phyloP scores from a whole-genome alignment of 2,888 invertebrate species.

The Temnothorax rugatulus region DNA sequence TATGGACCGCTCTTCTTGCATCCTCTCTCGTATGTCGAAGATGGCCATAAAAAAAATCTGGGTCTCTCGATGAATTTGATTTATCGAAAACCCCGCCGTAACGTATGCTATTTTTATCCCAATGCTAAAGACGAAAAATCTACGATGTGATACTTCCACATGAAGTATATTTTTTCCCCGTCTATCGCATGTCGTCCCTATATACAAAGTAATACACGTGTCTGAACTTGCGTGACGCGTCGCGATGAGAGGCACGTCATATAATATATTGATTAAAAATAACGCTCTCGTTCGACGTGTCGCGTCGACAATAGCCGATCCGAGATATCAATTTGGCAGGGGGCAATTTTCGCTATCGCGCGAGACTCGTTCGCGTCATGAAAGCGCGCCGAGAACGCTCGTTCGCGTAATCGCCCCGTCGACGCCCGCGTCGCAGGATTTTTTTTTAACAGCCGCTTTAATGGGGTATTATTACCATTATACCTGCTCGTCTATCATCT shows the following conservation, averaged over 20 bases:
- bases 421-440: conserved; percentile 40
- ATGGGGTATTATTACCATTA: conserved; percentile 67
- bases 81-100: conserved; percentile 19
- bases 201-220: neutral
- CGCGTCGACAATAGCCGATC: conserved; percentile 43
- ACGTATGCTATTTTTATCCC: conserved; percentile 11
- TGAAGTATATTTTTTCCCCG: neutral
- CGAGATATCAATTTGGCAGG: conserved; percentile 40
- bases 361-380: conserved; percentile 23
- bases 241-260: neutral
- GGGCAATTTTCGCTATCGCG: conserved; percentile 34
- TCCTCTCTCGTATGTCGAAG: conserved; percentile 34
- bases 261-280: conserved; percentile 30
- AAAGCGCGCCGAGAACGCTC: conserved; percentile 28
- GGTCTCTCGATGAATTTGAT: conserved; percentile 51
- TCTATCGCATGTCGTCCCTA: conserved; percentile 2
- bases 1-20: conserved; percentile 37
- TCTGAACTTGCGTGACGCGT: conserved; percentile 16
- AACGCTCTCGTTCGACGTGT: neutral
- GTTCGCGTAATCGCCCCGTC: conserved; percentile 46
- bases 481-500: conserved; percentile 68
- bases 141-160: neutral
- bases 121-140: conserved; percentile 3
- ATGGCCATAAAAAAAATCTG: conserved; percentile 38
- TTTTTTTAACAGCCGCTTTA: conserved; percentile 58